Evolutionary conservation across 2,888 invertebrate genomes (phyloP).

Genomic region (Hydriomena furcata): DNA sequence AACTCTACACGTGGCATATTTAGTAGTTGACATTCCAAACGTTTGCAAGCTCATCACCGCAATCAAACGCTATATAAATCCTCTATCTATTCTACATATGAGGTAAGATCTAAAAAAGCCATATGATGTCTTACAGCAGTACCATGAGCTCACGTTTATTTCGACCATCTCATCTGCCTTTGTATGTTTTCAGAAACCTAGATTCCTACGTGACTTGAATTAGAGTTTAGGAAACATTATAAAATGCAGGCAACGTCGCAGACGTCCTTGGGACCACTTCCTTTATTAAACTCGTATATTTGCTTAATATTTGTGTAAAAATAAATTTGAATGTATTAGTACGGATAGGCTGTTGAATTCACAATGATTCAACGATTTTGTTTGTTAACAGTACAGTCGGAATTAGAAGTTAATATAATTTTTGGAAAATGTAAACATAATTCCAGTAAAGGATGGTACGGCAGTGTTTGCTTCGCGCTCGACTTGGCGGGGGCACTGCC

Average conservation of each 20-base stretch:
- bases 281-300: conserved; percentile 39
- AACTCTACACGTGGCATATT: too few relatives aligned
- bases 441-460: too few relatives aligned
- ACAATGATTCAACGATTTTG: neutral
- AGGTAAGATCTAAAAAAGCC: too few relatives aligned
- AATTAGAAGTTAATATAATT: too few relatives aligned
- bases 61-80: too few relatives aligned
- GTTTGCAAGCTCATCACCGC: too few relatives aligned
- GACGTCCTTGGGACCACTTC: conserved; percentile 52
- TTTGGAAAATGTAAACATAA: too few relatives aligned
- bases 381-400: too few relatives aligned
- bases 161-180: conserved; percentile 33
- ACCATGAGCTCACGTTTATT: conserved; percentile 46
- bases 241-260: conserved; percentile 48
- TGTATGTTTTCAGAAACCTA: conserved; percentile 39
- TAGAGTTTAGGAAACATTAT: conserved; percentile 41
- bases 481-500: too few relatives aligned
- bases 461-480: too few relatives aligned
- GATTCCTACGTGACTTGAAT: conserved; percentile 47
- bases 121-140: neutral
- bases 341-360: neutral
- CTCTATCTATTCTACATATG: too few relatives aligned
- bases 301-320: conserved; percentile 34
- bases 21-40: too few relatives aligned
- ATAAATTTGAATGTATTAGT: neutral